Evolutionary conservation across 2,888 invertebrate species (phyloP), one percentile per base, ranked within the genome.

Genomic region (Acrobasis repandana): DNA sequence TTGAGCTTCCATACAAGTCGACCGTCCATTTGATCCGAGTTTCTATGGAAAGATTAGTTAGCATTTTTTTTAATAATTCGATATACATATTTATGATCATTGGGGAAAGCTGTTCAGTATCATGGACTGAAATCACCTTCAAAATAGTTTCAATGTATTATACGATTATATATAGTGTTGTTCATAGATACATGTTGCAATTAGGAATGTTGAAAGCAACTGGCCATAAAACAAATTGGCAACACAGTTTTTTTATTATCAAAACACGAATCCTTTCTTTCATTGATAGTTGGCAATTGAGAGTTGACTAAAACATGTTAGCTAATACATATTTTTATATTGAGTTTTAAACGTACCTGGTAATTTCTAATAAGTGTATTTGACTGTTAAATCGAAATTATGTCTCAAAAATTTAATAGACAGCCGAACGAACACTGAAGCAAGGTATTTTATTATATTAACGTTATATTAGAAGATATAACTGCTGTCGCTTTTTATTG

Each of bases 181-280:
- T 61, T 46, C 54, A 38, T 59, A 60, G 58, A 64, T 66, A 48
- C 48, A 49, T 36, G 68, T 72, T 50, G 58, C 48, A 48, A 20
- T 48, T 48, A 15, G 33, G 47, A 34, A 34, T 43, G n/a, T 0
- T 43, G 36, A 36, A 48, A 48, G 58, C 14, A 58, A 58, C 36
- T 50, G 11, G 50, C 50, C 48, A 58, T 58, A 49, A 38, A 28
- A n/a, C 36, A 34, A 56, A 16, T 57, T 58, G 58, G 58, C 58
- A 38, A 49, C 18, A 34, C 36, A 14, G 9, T 11, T 14, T 34
- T 33, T 36, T 49, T 60, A 16, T 28, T 6, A 28, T 28, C 28
- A 46, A 43, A 16, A 33, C 33, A 33, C 34, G 14, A 16, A 47
- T 48, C 33, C 58, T n/a, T n/a, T 36, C 38, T n/a, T 56, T 46